phyloP scores from a whole-genome alignment of 2,113 vertebrate species.

The Bungarus multicinctus region DNA sequence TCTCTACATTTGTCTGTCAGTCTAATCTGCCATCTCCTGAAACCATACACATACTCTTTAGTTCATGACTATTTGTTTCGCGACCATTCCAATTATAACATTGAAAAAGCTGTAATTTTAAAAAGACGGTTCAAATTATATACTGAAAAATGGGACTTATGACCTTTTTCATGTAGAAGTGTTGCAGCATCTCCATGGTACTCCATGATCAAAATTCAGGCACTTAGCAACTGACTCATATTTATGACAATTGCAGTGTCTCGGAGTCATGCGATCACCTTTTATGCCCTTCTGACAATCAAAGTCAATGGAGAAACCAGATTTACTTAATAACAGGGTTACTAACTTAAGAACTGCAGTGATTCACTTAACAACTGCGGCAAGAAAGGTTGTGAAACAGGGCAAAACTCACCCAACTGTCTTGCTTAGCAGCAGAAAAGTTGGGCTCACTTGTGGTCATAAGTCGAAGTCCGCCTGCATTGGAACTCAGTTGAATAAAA shows the following conservation, averaged over 20 bases:
- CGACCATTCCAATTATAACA: neutral
- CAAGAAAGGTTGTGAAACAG: neutral
- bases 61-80: neutral
- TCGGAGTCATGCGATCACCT: neutral
- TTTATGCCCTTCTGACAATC: neutral
- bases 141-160: neutral
- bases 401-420: neutral
- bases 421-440: neutral
- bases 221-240: neutral
- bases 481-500: neutral
- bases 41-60: neutral
- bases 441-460: neutral
- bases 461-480: neutral
- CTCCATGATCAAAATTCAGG: neutral
- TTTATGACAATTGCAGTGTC: neutral
- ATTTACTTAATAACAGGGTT: neutral
- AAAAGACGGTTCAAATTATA: too few relatives aligned
- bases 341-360: neutral
- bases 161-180: neutral
- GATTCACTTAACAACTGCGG: neutral
- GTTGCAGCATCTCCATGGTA: neutral
- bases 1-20: neutral
- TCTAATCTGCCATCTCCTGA: neutral
- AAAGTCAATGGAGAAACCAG: neutral
- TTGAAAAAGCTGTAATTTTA: neutral